phyloP scores from a whole-genome alignment of 2,113 vertebrate genomes.

The Rattus norvegicus region DNA sequence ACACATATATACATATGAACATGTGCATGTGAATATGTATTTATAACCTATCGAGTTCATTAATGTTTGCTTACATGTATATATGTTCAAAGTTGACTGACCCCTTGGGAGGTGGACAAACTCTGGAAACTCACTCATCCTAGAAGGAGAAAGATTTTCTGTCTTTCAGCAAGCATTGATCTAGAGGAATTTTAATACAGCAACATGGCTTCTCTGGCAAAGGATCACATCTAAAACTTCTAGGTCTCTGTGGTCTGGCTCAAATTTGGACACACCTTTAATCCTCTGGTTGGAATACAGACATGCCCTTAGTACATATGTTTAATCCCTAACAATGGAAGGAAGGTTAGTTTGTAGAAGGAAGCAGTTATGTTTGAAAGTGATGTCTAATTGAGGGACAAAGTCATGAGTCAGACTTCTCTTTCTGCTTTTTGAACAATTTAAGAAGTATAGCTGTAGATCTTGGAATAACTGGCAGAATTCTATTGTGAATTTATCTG shows the following conservation, averaged over 20 bases:
- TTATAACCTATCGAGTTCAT: neutral
- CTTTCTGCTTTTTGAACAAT: neutral
- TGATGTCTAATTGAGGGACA: too few species aligned
- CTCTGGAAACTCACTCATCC: neutral
- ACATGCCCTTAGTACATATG: too few species aligned
- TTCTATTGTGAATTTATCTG: neutral
- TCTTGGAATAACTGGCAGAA: neutral
- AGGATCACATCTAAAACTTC: too few species aligned
- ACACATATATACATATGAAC: neutral
- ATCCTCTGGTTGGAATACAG: too few species aligned
- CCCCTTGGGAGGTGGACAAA: neutral
- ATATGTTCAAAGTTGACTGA: neutral
- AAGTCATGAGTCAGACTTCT: too few species aligned
- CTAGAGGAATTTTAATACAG: too few species aligned
- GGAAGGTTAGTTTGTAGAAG: too few species aligned
- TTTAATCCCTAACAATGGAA: too few species aligned
- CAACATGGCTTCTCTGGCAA: too few species aligned
- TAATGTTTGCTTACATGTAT: neutral
- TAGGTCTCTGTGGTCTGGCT: too few species aligned
- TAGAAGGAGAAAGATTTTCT: neutral
- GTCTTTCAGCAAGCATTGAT: neutral
- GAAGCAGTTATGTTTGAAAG: too few species aligned
- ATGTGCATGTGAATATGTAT: neutral
- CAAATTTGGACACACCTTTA: too few species aligned
- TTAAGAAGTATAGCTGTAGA: neutral